Percentiles rank a stretch among this genome's conserved stretches.
Conservation (phyloP, 2,113 vertebrate species). For the Tonatia bakeri region DNA sequence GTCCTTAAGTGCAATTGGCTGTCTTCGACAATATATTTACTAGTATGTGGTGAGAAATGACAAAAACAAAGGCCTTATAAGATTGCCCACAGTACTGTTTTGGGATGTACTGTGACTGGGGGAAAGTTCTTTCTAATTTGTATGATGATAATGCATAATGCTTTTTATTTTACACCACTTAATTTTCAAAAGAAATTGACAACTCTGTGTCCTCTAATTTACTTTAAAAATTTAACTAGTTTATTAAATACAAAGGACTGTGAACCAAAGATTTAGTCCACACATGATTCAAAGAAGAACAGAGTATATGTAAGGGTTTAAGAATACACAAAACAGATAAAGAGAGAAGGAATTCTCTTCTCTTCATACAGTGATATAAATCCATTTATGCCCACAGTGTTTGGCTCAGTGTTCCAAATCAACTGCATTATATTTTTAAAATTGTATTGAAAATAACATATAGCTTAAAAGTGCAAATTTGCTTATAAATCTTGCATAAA, state of each 20-base stretch:
- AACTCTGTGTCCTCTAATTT: not conserved
- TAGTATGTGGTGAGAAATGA: not conserved
- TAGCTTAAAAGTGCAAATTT: not conserved
- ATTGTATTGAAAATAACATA: not conserved
- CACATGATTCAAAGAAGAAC: not conserved
- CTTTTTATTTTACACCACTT: not conserved
- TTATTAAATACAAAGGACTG: not conserved
- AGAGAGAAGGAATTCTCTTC: not conserved
- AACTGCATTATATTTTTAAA: not conserved
- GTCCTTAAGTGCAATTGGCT: not conserved
- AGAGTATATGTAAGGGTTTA: not conserved
- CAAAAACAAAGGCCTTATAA: not conserved
- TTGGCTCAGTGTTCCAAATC: not conserved
- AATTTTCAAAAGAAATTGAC: not conserved
- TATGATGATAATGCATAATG: not conserved
- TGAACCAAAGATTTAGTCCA: not conserved
- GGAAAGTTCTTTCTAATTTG: not conserved
- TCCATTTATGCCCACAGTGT: not conserved
- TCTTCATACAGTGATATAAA: not conserved
- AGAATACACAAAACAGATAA: not conserved
- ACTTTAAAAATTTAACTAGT: not conserved
- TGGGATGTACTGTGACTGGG: not conserved
- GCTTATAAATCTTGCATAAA: not conserved
- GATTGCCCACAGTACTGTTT: not conserved
- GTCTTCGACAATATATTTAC: not conserved